phyloP scores from a whole-genome alignment of 2,888 invertebrate species.

The Melangyna quadrimaculata region DNA sequence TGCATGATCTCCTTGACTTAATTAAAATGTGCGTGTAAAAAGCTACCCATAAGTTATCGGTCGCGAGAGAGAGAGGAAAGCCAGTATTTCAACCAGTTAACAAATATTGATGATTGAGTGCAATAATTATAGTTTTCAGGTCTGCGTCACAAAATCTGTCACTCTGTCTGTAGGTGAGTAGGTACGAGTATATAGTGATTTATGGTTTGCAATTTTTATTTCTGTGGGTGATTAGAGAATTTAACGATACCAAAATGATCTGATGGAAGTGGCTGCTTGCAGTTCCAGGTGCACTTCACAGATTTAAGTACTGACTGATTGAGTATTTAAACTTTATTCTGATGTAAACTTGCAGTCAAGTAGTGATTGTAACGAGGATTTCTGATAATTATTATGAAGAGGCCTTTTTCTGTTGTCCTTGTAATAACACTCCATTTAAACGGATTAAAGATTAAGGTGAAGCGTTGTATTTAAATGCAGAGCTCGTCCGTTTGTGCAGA shows the following conservation, averaged over 20 bases:
- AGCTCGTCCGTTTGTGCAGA: no score
- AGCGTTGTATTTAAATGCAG: no score
- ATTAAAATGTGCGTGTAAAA: conserved; percentile 58
- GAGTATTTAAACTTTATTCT: neutral
- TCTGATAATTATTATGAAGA: neutral
- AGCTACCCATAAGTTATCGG: conserved; percentile 16
- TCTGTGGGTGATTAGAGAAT: neutral
- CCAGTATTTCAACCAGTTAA: neutral
- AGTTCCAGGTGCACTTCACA: neutral
- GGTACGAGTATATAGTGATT: neutral
- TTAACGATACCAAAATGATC: neutral
- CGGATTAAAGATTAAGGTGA: neutral
- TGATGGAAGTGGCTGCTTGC: neutral
- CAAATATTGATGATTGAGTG: conserved; percentile 13
- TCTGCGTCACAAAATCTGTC: conserved; percentile 22
- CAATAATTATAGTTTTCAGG: conserved; percentile 19
- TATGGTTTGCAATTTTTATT: neutral
- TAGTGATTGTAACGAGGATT: neutral
- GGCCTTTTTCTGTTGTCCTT: neutral
- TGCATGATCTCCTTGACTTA: conserved; percentile 69
- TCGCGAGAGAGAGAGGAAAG: neutral
- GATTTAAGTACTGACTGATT: neutral
- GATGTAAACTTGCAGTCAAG: neutral
- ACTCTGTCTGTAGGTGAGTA: no score
- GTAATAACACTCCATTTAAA: neutral